These are phyloP conservation scores for Physocephala rufipes DNA, from an alignment of 2,888 invertebrate genomes.

Conservation along the genomic window DNA sequence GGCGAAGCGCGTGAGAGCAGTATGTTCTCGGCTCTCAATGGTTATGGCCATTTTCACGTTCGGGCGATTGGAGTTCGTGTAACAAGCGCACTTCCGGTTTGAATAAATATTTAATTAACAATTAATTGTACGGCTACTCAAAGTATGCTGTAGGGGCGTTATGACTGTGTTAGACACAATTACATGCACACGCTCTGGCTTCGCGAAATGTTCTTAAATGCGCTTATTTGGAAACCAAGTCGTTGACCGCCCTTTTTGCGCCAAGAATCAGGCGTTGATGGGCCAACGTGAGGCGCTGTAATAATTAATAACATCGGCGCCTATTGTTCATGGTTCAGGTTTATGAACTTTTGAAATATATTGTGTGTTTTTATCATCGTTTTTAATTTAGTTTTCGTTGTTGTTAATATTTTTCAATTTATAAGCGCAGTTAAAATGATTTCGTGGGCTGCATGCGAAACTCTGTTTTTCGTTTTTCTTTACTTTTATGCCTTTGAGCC, in stretches of 20 bases:
- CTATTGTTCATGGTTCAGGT: background rate
- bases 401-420: constrained; percentile 23
- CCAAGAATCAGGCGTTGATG: background rate
- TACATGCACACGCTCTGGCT: background rate
- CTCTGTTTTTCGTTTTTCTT: background rate
- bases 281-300: constrained; percentile 1
- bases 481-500: no score
- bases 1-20: no score
- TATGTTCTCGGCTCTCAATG: no score
- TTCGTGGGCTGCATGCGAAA: background rate
- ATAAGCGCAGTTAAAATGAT: background rate
- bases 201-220: background rate
- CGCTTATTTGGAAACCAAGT: background rate
- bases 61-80: background rate
- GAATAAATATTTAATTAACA: constrained; percentile 29
- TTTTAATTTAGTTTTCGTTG: constrained; percentile 12
- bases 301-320: background rate
- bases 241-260: background rate
- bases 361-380: constrained; percentile 7
- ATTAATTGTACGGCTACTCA: constrained; percentile 9
- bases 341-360: constrained; percentile 12
- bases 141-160: background rate
- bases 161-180: background rate
- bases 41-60: background rate
- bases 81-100: constrained; percentile 25